phyloP scores from a whole-genome alignment of 2,113 vertebrate species.

The Pseudorhombus dupliciocellatus region DNA sequence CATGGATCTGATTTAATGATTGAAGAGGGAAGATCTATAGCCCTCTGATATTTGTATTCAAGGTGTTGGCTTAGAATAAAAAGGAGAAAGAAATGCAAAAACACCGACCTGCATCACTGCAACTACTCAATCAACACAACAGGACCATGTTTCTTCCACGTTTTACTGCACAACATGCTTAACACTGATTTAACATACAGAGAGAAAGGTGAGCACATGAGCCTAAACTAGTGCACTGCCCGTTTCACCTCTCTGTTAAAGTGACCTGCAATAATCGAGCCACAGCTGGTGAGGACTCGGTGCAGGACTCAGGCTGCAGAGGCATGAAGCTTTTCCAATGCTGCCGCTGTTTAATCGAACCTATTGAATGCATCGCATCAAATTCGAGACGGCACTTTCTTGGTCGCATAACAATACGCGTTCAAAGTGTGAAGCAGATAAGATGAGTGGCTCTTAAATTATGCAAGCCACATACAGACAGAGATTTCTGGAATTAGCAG shows the following conservation, averaged over 20 bases:
- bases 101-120: neutral
- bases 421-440: neutral
- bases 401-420: neutral
- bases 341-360: neutral
- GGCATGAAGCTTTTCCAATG: neutral
- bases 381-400: neutral
- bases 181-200: neutral
- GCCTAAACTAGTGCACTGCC: no score
- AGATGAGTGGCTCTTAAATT: no score
- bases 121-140: neutral
- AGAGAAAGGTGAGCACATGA: no score
- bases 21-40: neutral
- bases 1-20: neutral
- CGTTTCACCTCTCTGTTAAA: no score
- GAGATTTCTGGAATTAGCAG: no score
- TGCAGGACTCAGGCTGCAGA: no score
- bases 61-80: neutral
- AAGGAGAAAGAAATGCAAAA: neutral
- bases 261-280: no score
- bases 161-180: neutral
- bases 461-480: no score
- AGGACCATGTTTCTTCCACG: neutral
- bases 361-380: neutral
- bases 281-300: no score
- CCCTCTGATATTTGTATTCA: neutral